These are phyloP conservation scores for Carterocephalus palaemon DNA, from an alignment of 2,888 invertebrate species.

Conservation along the genomic window DNA sequence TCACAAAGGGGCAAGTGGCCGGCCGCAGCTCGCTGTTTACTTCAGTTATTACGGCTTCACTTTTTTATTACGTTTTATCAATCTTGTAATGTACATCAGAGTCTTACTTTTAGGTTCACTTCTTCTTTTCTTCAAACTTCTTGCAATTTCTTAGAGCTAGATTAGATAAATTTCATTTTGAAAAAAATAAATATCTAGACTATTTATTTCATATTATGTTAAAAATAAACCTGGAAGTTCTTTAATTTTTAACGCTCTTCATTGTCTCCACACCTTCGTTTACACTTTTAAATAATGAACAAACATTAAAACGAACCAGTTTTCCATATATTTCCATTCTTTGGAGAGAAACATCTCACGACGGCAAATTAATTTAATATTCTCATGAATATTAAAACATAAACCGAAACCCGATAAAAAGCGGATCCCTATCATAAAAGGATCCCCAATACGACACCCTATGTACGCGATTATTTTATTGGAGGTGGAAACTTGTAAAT, in stretches of 20 bases:
- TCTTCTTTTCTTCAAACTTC: background rate
- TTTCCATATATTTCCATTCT: conserved; percentile 2
- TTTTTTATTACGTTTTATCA: conserved; percentile 27
- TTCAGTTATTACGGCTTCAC: conserved; percentile 27
- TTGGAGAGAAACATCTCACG: background rate
- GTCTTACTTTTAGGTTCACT: conserved; percentile 11
- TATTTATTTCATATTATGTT: no score
- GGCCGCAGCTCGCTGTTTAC: conserved; percentile 27
- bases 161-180: background rate
- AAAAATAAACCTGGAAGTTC: no score
- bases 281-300: no score
- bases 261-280: no score
- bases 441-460: no score
- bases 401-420: background rate
- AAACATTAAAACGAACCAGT: background rate
- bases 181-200: no score
- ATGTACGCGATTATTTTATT: no score
- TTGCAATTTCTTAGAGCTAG: background rate
- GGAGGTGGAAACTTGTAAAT: no score
- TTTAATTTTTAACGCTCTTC: no score
- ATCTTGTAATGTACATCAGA: conserved; percentile 19
- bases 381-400: conserved; percentile 1
- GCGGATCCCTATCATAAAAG: no score
- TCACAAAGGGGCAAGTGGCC: conserved; percentile 30
- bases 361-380: conserved; percentile 2